Evolutionary conservation across 2,113 vertebrate species (phyloP).

Genomic region (Saccopteryx bilineata): DNA sequence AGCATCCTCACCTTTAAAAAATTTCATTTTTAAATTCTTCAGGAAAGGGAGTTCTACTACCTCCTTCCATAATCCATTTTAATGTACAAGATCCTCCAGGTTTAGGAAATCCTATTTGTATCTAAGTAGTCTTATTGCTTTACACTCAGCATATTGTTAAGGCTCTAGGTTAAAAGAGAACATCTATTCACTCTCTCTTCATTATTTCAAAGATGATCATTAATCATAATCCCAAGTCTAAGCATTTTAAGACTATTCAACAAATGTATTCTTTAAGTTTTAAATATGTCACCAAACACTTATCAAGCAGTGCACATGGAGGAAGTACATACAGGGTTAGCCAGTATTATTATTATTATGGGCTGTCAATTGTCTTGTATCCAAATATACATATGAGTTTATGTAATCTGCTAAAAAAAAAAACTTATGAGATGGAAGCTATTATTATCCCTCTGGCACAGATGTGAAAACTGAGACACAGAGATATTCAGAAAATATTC

Average conservation of each 20-base stretch:
- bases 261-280: neutral
- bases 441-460: neutral
- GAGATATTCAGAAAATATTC: conserved; percentile 40
- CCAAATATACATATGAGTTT: neutral
- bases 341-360: neutral
- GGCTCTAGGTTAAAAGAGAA: neutral
- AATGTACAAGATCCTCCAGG: neutral
- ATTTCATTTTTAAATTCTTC: conserved; percentile 40
- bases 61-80: conserved; percentile 34
- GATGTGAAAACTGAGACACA: neutral
- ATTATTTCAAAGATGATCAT: neutral
- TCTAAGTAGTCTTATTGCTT: neutral
- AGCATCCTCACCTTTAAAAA: conserved; percentile 26
- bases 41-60: neutral
- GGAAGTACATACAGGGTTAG: neutral
- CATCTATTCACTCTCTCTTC: neutral
- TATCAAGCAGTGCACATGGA: neutral
- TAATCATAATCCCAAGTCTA: neutral
- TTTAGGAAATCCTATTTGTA: neutral
- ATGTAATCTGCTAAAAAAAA: neutral
- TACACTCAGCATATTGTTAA: conserved; percentile 1
- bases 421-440: neutral
- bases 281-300: neutral
- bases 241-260: neutral
- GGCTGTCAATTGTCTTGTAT: neutral